These are phyloP conservation scores for Pogonophryne albipinna DNA, from an alignment of 2,797 vertebrate genomes.

Conservation along the genomic window DNA sequence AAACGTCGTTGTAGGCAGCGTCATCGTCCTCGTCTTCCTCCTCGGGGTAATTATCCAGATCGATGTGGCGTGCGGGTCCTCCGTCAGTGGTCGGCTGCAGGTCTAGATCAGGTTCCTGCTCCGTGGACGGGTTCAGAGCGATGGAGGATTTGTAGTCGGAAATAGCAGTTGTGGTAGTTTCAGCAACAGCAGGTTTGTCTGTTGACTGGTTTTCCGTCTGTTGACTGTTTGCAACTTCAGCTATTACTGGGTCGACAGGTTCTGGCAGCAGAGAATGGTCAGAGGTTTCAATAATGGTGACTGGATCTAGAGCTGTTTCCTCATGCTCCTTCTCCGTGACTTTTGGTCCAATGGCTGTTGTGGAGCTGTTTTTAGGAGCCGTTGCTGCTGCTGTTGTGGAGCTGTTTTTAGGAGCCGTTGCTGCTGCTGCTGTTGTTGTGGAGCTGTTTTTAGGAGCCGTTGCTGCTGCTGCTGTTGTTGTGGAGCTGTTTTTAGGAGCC, in stretches of 20 bases:
- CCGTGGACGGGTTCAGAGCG: neutral
- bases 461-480: no score
- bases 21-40: conserved; percentile 4
- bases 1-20: rapidly evolving
- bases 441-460: no score
- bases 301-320: rapidly evolving
- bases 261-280: rapidly evolving
- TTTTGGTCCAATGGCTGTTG: neutral
- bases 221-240: rapidly evolving
- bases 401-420: neutral
- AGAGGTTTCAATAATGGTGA: neutral
- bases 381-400: no score
- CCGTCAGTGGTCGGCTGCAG: neutral
- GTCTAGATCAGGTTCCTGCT: neutral
- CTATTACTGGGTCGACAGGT: rapidly evolving
- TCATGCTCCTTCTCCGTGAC: rapidly evolving
- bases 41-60: rapidly evolving
- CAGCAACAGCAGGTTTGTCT: neutral
- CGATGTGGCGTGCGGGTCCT: rapidly evolving
- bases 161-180: neutral
- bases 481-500: rapidly evolving
- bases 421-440: no score
- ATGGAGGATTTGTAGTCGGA: neutral
- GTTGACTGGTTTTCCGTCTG: rapidly evolving
- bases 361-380: rapidly evolving